Base-by-base conservation (phyloP, 2,797 vertebrate species). In the Hippoglossus hippoglossus region DNA sequence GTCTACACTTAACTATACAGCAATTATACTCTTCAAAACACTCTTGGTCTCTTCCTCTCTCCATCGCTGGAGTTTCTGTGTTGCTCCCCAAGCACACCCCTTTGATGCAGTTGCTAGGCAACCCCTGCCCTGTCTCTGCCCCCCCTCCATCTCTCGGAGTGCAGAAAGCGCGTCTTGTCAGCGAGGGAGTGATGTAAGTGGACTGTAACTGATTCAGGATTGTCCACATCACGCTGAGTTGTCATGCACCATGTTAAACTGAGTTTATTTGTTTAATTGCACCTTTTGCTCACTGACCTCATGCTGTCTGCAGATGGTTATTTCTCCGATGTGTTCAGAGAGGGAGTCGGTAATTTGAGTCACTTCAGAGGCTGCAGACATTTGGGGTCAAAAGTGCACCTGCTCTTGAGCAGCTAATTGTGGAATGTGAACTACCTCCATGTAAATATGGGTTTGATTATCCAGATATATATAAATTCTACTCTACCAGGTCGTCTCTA, bases 101-200 rank as follows among this genome's bases (percentile, higher is more conserved):
- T 82, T 75, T 84, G 79, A 89, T 84, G 85, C 76, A 80, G 94
- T 95, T 94, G 89, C 93, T 91, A 92, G 86, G 93, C 91, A 91
- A 95, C 93, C 66, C 39, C 71, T 72, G 60, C 70, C 71, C 56
- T n/a, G 34, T 73, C 56, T 82, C 57, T 77, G 24, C 50, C 73
- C 56, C 52, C 16, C 64, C 76, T 52, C 50, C 67, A 7, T 19
- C 44, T 18, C 44, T 46, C 5, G 12, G 0, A 5, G 41, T 44
- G 15, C 41, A 44, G 39, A 44, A 44, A 31, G 28, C 52, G 71
- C 7, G 2, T 77, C 57, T 65, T 68, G 63, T 82, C 71, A 73
- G 74, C 75, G 62, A 71, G 39, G 44, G 36, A 76, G 65, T 68
- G 76, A 84, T 82, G 70, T 31, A 75, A 83, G 60, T 73, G 71